Evolutionary conservation across 2,113 vertebrate species (phyloP), one percentile per base, ranked within the genome.

Genomic region (Cathartes aura): DNA sequence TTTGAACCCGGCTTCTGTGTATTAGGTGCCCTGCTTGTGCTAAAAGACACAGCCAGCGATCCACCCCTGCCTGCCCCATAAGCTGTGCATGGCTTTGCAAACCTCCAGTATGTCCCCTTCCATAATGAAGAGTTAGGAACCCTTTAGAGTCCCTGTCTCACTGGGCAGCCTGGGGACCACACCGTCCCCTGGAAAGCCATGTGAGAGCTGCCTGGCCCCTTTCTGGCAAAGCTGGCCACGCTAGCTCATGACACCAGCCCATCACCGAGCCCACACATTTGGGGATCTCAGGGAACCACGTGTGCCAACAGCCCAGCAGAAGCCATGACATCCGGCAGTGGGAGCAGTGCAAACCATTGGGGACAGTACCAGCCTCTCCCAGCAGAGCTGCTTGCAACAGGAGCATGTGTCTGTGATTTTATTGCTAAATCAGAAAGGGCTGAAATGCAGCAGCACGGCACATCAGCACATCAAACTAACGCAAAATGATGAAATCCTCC

Each of bases 311-410:
- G 68, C 38, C 34, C 34, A 23, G 34, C 34, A 53, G 70, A 64
- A 82, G 12, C 20, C 10, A 1, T 11, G 42, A 30, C 18, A 19
- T 23, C n/a, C 0, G 2, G 14, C 34, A 11, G 38, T 3, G 6
- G 62, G n/a, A 71, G 5, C 58, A 48, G 22, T 20, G 50, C 5
- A 6, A 52, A 20, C 42, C 4, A 1, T 0, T 71, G 70, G 30
- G 32, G 30, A 53, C n/a, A 14, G 40, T 8, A n/a, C 32, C 74
- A 63, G 47, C n/a, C 56, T 81, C 75, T 18, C 11, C 15, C 2
- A 10, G 38, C 63, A 48, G 52, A 78, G 58, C 64, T 60, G 45
- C 16, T 63, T 68, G 53, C 40, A 14, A 21, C 14, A 56, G 48
- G 32, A 73, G 36, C 0, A 0, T 3, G 30, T 59, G 40, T 22